These are phyloP conservation scores for Fulmarus glacialis DNA, from an alignment of 2,113 vertebrate genomes.

Conservation along the genomic window DNA sequence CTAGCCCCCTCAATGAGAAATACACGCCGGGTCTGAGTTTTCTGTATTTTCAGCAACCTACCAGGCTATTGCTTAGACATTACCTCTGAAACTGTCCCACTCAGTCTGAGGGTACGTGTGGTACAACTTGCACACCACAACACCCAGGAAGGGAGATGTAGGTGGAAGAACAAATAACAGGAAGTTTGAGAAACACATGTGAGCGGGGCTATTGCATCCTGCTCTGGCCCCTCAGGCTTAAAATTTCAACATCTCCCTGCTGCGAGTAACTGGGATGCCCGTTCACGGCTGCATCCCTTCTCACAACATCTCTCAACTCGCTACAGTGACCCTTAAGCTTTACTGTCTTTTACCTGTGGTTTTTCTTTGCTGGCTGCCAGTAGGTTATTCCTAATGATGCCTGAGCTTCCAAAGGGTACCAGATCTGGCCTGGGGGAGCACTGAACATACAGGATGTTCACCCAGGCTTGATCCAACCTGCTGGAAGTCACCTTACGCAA, in stretches of 20 bases:
- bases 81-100: not conserved
- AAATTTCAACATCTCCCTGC: not conserved
- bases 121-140: not conserved
- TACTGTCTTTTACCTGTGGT: not conserved
- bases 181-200: not conserved
- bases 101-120: not conserved
- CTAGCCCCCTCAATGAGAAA: not conserved
- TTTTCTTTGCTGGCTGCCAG: not conserved
- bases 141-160: constrained; percentile 2
- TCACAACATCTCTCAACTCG: not conserved
- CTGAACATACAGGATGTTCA: not conserved
- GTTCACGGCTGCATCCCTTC: not conserved
- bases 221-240: not conserved
- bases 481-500: not conserved
- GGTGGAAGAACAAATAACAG: constrained; percentile 32
- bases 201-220: not conserved
- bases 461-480: not conserved
- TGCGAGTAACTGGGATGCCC: not conserved
- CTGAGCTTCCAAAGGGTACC: not conserved
- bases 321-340: not conserved
- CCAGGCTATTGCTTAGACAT: not conserved
- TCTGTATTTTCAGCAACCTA: not conserved
- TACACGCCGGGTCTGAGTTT: not conserved
- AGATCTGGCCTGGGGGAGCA: not conserved
- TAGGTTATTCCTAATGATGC: not conserved